Percentiles rank a stretch among this genome's conserved stretches.
phyloP scores from a whole-genome alignment of 2,113 vertebrate species.

The Daubentonia madagascariensis region DNA sequence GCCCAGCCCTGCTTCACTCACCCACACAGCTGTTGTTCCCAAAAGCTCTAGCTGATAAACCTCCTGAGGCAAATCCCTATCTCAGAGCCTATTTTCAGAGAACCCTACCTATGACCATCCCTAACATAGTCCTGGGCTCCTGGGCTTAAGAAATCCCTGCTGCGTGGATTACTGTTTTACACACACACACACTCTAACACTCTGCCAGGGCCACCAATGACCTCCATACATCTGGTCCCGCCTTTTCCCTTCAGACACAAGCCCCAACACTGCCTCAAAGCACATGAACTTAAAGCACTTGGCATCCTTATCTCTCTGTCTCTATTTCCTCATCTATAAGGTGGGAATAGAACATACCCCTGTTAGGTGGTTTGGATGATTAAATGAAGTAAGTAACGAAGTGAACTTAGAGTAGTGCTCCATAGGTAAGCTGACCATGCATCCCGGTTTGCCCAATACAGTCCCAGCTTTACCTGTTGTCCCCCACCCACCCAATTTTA shows the following conservation, averaged over 20 bases:
- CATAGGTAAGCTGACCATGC: too few species aligned
- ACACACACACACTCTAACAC: background rate
- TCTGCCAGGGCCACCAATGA: background rate
- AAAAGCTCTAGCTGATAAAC: background rate
- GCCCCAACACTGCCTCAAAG: background rate
- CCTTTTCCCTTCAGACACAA: background rate
- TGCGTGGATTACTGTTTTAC: background rate
- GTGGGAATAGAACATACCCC: background rate
- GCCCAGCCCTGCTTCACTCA: fast-evolving
- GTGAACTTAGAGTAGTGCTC: background rate
- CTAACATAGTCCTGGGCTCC: background rate
- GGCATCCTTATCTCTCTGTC: background rate
- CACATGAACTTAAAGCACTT: background rate
- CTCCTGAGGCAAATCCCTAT: background rate
- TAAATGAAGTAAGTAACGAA: background rate
- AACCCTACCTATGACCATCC: background rate
- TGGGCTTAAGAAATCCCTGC: background rate
- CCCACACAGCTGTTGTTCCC: background rate
- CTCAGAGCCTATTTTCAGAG: background rate
- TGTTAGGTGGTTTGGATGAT: background rate
- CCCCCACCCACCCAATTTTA: background rate
- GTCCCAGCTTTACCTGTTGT: background rate
- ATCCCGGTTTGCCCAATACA: background rate
- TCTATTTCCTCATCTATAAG: background rate
- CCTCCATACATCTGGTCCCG: background rate